These are phyloP conservation scores for Hoplostethus atlanticus DNA, from an alignment of 2,797 vertebrate genomes.

Conservation along the genomic window DNA sequence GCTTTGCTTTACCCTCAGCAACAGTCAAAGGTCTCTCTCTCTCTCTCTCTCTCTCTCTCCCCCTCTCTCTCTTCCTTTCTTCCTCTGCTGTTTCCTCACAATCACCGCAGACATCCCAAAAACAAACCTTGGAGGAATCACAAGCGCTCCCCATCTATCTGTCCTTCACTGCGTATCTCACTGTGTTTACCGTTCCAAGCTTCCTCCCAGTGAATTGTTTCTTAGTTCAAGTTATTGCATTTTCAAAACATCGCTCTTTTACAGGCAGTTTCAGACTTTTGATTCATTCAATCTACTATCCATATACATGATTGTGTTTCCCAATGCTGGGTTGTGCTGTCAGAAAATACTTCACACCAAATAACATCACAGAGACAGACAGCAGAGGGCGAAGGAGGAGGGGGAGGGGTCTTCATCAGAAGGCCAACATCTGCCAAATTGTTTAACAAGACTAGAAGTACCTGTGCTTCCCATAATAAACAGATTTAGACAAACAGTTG, in stretches of 20 bases:
- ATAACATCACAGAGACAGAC: conserved; percentile 18
- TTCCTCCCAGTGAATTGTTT: conserved; percentile 1
- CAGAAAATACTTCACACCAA: conserved; percentile 12
- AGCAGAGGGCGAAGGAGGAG: conserved; percentile 42
- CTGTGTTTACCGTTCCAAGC: conserved; percentile 21
- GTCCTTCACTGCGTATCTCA: conserved; percentile 19
- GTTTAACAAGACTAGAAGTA: conserved; percentile 44
- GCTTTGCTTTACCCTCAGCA: conserved; percentile 1
- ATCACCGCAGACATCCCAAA: conserved; percentile 26
- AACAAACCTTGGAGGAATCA: conserved; percentile 62
- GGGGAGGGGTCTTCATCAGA: background rate
- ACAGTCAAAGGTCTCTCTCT: conserved; percentile 1
- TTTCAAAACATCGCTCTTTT: background rate
- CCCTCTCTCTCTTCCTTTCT: conserved; percentile 13
- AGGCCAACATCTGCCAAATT: conserved; percentile 57
- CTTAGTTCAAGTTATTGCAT: background rate
- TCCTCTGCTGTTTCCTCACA: conserved; percentile 35
- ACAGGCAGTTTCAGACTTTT: background rate
- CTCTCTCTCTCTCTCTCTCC: conserved; percentile 2
- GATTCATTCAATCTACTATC: conserved; percentile 6
- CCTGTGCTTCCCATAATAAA: conserved; percentile 40
- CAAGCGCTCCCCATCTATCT: conserved; percentile 30
- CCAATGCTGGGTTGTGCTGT: too few species aligned
- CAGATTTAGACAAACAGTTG: conserved; percentile 18
- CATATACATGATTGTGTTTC: background rate